These are phyloP conservation scores for Heliconius erato DNA, from an alignment of 2,888 invertebrate genomes.

Conservation along the genomic window DNA sequence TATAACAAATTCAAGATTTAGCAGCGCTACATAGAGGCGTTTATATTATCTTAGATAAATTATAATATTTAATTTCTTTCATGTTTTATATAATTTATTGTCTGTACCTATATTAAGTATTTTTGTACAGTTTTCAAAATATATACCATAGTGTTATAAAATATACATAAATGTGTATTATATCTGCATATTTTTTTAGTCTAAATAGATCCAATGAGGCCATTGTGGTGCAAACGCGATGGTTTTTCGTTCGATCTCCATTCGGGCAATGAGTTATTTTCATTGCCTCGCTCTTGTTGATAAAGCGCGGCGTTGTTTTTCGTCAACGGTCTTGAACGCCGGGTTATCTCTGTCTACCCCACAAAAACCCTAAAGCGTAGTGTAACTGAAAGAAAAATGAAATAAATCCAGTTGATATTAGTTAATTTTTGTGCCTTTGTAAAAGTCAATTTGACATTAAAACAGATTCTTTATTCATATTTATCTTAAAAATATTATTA, in stretches of 20 bases:
- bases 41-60: not conserved
- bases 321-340: not conserved
- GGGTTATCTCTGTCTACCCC: not conserved
- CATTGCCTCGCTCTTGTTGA: not conserved
- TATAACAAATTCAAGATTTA: not conserved
- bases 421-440: slow-evolving; percentile 57
- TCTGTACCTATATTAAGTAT: not conserved
- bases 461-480: slow-evolving; percentile 40
- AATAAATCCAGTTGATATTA: slow-evolving; percentile 18
- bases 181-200: not conserved
- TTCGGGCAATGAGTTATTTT: not conserved
- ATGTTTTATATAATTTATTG: not conserved
- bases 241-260: not conserved
- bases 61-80: not conserved
- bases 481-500: slow-evolving; percentile 3
- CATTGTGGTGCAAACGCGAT: not conserved
- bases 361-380: not conserved
- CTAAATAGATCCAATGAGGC: not conserved
- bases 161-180: not conserved
- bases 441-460: slow-evolving; percentile 57
- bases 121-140: not conserved
- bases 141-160: not conserved
- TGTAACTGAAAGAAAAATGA: not conserved
- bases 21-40: not conserved
- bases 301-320: not conserved